Percentiles rank a stretch among this genome's conserved stretches.
phyloP scores from a whole-genome alignment of 1,140 invertebrate species.

The Aphis gossypii region DNA sequence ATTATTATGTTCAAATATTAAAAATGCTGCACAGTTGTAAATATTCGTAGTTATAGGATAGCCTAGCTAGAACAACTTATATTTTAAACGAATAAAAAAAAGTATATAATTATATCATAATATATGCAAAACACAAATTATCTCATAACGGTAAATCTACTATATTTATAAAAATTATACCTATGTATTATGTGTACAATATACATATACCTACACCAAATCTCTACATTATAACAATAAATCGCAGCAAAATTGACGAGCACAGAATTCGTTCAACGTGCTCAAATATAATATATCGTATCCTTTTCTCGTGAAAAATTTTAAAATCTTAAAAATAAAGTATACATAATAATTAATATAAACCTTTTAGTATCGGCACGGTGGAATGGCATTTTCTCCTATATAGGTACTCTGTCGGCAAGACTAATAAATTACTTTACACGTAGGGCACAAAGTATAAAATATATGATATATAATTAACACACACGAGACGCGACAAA shows the following conservation, averaged over 20 bases:
- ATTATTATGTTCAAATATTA: too few relatives aligned
- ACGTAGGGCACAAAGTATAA: background rate
- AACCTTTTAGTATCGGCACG: background rate
- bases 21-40: too few relatives aligned
- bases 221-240: background rate
- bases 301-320: background rate
- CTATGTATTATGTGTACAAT: too few relatives aligned
- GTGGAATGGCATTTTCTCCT: slow-evolving; percentile 17
- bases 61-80: too few relatives aligned
- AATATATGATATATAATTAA: background rate
- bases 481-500: background rate
- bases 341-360: background rate
- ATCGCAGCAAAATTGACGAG: background rate
- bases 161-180: background rate
- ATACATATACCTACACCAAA: background rate
- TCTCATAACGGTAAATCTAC: background rate
- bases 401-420: background rate
- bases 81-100: too few relatives aligned
- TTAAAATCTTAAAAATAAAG: background rate
- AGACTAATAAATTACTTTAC: background rate
- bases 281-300: background rate
- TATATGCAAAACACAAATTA: too few relatives aligned
- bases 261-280: background rate
- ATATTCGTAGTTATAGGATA: too few relatives aligned
- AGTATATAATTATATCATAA: too few relatives aligned